phyloP scores from a whole-genome alignment of 2,797 vertebrate species.

The Typhlichthys eigenmanni region DNA sequence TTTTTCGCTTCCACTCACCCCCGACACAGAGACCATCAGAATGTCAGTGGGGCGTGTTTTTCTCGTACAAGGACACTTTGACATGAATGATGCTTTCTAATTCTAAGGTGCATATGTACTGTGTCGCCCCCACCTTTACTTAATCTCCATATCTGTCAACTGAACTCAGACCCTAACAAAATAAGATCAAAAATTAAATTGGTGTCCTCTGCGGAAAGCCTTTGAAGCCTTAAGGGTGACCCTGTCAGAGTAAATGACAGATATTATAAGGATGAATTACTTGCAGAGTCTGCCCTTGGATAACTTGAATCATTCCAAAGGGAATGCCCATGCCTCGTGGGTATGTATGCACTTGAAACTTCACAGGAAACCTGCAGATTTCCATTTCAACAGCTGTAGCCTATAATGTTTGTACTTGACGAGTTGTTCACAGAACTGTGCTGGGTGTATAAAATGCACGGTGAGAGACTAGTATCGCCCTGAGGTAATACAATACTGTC shows the following conservation, averaged over 20 bases:
- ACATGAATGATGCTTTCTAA: too few relatives aligned
- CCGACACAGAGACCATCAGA: too few relatives aligned
- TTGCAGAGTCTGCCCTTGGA: constrained; percentile 26
- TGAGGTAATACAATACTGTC: constrained; percentile 51
- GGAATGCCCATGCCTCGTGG: constrained; percentile 20
- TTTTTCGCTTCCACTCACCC: too few relatives aligned
- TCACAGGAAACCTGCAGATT: constrained; percentile 27
- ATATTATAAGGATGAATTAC: constrained; percentile 14
- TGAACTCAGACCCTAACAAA: constrained; percentile 12
- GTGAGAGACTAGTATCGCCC: constrained; percentile 34
- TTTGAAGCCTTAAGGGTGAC: not conserved
- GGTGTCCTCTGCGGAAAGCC: not conserved
- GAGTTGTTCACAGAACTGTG: constrained; percentile 36
- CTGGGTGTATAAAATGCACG: constrained; percentile 26
- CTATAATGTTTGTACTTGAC: constrained; percentile 26
- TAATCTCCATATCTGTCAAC: too few relatives aligned
- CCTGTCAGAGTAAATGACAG: constrained; percentile 2
- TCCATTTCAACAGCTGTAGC: too few relatives aligned
- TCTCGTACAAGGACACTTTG: too few relatives aligned
- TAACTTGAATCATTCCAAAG: constrained; percentile 16
- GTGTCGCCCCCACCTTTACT: not conserved
- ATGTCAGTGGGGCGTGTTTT: too few relatives aligned
- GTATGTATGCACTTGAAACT: not conserved
- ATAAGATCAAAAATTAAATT: constrained; percentile 20
- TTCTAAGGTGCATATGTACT: not conserved